Evolutionary conservation across 2,888 invertebrate species (phyloP), one percentile per base, ranked within the genome.

Genomic region (Diadegma fenestrale): DNA sequence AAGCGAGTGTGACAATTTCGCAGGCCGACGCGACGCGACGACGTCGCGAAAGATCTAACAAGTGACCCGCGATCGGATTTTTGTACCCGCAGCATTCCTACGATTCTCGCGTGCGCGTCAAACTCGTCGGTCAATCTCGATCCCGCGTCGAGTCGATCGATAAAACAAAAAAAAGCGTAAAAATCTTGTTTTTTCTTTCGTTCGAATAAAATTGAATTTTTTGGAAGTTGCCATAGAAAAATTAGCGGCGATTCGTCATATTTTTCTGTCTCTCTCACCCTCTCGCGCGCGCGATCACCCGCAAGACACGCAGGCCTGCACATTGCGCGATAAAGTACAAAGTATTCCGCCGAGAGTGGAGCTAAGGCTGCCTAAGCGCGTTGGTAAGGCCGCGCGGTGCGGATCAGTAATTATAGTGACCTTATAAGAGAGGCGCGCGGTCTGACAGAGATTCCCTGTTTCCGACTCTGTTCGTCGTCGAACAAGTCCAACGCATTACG

Each of bases 1-100:
- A 80, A 80, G 80, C n/a, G n/a, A 73, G 84, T 81, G 84, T 81
- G 77, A 81, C 72, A 78, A 84, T 84, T 69, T 64, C 48, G 33
- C 66, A 41, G 12, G 22, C 33, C 61, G 68, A 33, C 69, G 48
- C 72, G 71, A 78, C 33, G 33, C 33, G n/a, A n/a, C 33, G 33
- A 33, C 33, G 33, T 33, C 33, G 33, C 33, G 33, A 33, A 69
- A 58, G 71, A 71, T 82, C 82, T 64, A 43, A 54, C 43, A 43
- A 75, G 19, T 77, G 58, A 73, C 63, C 37, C 54, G 82, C 54
- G 82, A 76, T 68, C 77, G 33, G 17, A 78, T 68, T 81, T 51
- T 76, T 51, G 22, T 22, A 64, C 69, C 45, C n/a, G 75, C 85
- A 79, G 75, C 85, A 79, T 85, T 85, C 82, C 51, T 69, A 54